A percentile compares a stretch with the other conserved stretches of the same genome.
Evolutionary conservation across 2,888 invertebrate genomes (phyloP).

Genomic region (Drosophila quasianomalipes): DNA sequence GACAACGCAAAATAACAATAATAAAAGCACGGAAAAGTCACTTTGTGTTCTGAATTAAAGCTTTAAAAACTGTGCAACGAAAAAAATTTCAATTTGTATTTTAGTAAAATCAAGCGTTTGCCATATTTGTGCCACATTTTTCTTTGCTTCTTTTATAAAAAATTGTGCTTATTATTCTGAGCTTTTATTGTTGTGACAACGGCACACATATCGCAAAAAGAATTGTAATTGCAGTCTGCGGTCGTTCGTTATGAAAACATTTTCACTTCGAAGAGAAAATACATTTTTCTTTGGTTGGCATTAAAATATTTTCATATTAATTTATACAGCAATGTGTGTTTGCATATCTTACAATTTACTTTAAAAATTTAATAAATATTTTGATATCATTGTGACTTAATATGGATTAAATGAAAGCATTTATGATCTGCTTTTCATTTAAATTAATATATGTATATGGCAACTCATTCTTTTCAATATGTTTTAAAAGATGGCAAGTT

Average conservation of each 20-base stretch:
- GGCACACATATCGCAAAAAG: constrained; percentile 28
- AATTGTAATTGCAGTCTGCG: constrained; percentile 54
- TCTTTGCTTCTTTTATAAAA: constrained; percentile 23
- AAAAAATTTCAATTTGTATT: constrained; percentile 24
- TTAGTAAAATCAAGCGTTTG: constrained; percentile 33
- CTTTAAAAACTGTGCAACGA: constrained; percentile 31
- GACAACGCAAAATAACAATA: constrained; percentile 24
- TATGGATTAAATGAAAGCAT: neutral
- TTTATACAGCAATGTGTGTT: neutral
- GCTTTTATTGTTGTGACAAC: constrained; percentile 49
- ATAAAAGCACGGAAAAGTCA: constrained; percentile 25
- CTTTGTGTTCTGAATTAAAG: constrained; percentile 27
- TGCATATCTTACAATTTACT: neutral
- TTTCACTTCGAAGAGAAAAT: constrained; percentile 28
- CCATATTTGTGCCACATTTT: constrained; percentile 37
- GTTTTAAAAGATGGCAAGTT: neutral
- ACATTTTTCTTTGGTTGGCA: neutral
- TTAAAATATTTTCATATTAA: neutral
- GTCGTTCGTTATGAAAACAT: constrained; percentile 27
- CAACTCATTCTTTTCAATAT: neutral
- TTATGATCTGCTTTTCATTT: neutral
- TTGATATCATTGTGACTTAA: neutral
- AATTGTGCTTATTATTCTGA: constrained; percentile 31
- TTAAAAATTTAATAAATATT: neutral
- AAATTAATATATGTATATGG: neutral